Base-by-base conservation (phyloP, 30 jellyfish, hydroid and myxozoan species). In the Pelagia noctiluca region DNA sequence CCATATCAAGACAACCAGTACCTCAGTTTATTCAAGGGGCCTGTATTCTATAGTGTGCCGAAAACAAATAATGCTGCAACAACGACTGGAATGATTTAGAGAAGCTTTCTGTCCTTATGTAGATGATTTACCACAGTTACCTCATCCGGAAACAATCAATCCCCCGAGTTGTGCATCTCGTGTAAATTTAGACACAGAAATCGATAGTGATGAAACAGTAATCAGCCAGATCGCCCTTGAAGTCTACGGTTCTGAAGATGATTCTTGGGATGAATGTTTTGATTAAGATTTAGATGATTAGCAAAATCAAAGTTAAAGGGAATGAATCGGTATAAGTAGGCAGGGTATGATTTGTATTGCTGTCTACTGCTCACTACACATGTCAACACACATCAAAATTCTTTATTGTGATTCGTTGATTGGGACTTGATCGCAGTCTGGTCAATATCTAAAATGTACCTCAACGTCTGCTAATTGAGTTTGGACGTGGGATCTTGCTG, bases 1-100 rank as follows among this genome's bases (percentile, higher is more conserved):
- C 24, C 12, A 63, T 29, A 38, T 21, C 46, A 23, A 63, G 76
- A n/a, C n/a, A n/a, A n/a, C n/a, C n/a, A n/a, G n/a, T 25, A 63
- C 46, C 25, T 16, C 46, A 63, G 46, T 48, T 28, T 12, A 16
- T 29, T 53, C 69, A 53, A 53, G 69, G 69, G 69, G 69, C 25
- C 69, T 53, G 21, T 33, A 53, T 33, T 29, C 69, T 33, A 53
- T 53, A 29, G 69, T 53, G 32, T 53, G 69, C 25, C 69, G 69
- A 53, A 53, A 53, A 53, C 69, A 33, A 33, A 33, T 53, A 53
- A 33, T 53, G 25, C 25, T 53, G 69, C 69, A 53, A 53, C 69
- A 53, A 53, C 69, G 69, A 53, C 32, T 53, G 21, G 69, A 53
- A 53, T 29, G 69, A 53, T 53, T 53, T 33, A 53, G 69, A 53